These are phyloP conservation scores for Keiferia lycopersicella DNA, from an alignment of 2,888 invertebrate genomes.

Conservation along the genomic window DNA sequence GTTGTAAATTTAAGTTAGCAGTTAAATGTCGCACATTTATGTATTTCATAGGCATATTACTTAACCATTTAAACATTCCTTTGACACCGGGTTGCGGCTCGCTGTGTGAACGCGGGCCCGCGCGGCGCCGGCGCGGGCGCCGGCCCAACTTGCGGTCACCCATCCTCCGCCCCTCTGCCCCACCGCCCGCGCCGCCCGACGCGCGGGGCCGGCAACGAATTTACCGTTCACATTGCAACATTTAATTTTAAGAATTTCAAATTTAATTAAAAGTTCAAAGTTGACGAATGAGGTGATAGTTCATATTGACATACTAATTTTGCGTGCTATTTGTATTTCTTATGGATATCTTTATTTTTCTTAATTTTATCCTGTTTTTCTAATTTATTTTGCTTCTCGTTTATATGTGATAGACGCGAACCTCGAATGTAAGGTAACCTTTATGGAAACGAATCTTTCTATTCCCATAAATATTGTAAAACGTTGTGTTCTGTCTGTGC, in stretches of 20 bases:
- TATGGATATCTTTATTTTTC: conserved; percentile 68
- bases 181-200: conserved; percentile 6
- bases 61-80: conserved; percentile 81
- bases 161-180: not conserved
- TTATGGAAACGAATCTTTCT: conserved; percentile 66
- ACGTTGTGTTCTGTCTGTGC: conserved; percentile 64
- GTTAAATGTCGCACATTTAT: conserved; percentile 76
- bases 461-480: conserved; percentile 51
- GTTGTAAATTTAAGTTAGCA: conserved; percentile 80
- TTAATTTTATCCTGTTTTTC: conserved; percentile 62
- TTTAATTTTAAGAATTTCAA: conserved; percentile 71
- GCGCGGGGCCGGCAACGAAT: conserved; percentile 20
- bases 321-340: conserved; percentile 72
- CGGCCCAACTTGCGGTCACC: not conserved
- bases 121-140: conserved; percentile 32
- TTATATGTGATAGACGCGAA: conserved; percentile 74
- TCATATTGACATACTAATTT: conserved; percentile 72
- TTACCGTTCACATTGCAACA: conserved; percentile 61
- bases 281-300: conserved; percentile 76
- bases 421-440: conserved; percentile 71
- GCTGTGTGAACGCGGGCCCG: conserved; percentile 51
- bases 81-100: conserved; percentile 71
- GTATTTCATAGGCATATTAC: conserved; percentile 79
- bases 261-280: conserved; percentile 76
- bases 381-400: conserved; percentile 73